These are phyloP conservation scores for Tichodroma muraria DNA, from an alignment of 2,113 vertebrate species.

Conservation along the genomic window DNA sequence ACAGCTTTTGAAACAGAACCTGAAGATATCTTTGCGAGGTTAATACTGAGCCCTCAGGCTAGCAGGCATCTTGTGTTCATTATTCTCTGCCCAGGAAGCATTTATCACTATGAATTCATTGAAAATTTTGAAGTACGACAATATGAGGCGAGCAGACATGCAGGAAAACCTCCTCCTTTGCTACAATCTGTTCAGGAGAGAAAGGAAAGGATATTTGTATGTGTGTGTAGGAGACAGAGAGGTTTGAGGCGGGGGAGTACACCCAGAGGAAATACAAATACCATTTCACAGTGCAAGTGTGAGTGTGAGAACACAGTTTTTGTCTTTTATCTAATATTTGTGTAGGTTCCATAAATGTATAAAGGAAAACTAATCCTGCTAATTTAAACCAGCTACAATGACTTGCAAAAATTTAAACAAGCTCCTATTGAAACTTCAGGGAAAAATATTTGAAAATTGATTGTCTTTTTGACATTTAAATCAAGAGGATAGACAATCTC, in stretches of 20 bases:
- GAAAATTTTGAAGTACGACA: not conserved
- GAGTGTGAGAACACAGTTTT: not conserved
- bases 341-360: not conserved
- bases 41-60: not conserved
- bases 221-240: not conserved
- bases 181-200: constrained; percentile 25
- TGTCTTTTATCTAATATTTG: not conserved
- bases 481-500: not conserved
- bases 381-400: not conserved
- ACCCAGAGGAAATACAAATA: constrained; percentile 13
- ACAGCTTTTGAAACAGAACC: not conserved
- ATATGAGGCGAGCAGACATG: not conserved
- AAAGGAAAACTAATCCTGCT: not conserved
- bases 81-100: constrained; percentile 19
- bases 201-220: constrained; percentile 2
- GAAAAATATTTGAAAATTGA: not conserved
- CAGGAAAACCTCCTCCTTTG: constrained; percentile 10
- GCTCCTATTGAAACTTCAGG: not conserved
- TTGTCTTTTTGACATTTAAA: not conserved
- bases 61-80: not conserved
- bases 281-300: not conserved
- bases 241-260: not conserved
- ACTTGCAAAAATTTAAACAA: not conserved
- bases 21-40: not conserved
- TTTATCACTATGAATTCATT: constrained; percentile 19